A percentile compares a stretch with the other conserved stretches of the same genome.
Conservation (phyloP, 2,113 vertebrate species). For the Syngnathus scovelli region DNA sequence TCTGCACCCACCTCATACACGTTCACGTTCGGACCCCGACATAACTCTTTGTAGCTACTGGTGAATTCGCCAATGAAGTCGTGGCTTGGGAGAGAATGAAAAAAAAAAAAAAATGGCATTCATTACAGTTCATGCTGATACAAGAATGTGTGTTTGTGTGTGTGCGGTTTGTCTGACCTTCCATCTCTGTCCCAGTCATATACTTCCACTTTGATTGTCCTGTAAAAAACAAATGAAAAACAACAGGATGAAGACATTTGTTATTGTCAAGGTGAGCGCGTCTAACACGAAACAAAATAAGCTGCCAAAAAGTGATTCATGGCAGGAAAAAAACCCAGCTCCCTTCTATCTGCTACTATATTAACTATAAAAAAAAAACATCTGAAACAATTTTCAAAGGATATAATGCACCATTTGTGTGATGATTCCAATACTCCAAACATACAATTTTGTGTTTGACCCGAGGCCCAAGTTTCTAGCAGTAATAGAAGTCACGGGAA, state of each 20-base stretch:
- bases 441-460: not conserved
- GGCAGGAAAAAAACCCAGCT: not conserved
- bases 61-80: slow-evolving; percentile 96
- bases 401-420: not conserved
- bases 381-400: slow-evolving; percentile 6
- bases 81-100: slow-evolving; percentile 70
- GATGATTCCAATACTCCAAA: not conserved
- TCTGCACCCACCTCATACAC: slow-evolving; percentile 81
- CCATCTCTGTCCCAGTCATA: slow-evolving; percentile 95
- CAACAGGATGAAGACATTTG: not conserved
- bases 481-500: no score
- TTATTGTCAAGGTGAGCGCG: not conserved
- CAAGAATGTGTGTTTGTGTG: not conserved
- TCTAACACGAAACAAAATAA: not conserved
- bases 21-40: slow-evolving; percentile 83
- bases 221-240: slow-evolving; percentile 52
- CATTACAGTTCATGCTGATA: not conserved
- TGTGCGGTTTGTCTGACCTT: slow-evolving; percentile 70
- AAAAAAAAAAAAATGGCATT: slow-evolving; percentile 10
- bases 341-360: not conserved
- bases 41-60: slow-evolving; percentile 88
- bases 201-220: slow-evolving; percentile 89
- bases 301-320: not conserved
- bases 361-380: slow-evolving; percentile 19
- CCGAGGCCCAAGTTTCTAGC: no score